Conservation (phyloP, 2,113 vertebrate genomes). For the Lamprotornis superbus region DNA sequence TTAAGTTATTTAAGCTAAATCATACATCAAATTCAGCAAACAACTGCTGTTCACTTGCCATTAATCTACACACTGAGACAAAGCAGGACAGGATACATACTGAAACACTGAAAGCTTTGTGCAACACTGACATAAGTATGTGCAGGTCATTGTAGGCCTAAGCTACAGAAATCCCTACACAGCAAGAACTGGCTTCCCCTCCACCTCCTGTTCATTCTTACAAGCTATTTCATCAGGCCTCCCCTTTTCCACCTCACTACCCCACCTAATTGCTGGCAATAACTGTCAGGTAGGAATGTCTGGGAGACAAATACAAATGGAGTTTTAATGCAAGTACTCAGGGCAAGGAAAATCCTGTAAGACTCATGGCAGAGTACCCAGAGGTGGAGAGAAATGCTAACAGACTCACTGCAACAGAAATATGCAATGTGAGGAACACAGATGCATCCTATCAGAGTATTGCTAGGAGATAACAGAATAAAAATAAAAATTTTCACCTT, state of each 20-base stretch:
- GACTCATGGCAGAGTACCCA: neutral
- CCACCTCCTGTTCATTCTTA: neutral
- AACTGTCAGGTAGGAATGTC: neutral
- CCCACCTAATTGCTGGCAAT: neutral
- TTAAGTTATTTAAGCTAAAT: neutral
- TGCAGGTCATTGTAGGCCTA: neutral
- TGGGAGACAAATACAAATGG: neutral
- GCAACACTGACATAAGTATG: neutral
- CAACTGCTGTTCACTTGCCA: neutral
- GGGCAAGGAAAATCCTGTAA: neutral
- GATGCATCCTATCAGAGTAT: neutral
- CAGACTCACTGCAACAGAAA: neutral
- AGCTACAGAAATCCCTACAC: neutral
- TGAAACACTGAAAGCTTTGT: neutral
- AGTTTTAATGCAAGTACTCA: neutral
- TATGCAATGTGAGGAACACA: neutral
- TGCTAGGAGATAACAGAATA: neutral
- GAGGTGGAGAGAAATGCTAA: neutral
- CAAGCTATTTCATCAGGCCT: neutral
- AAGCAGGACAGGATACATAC: neutral
- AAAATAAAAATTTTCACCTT: neutral
- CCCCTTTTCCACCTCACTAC: neutral
- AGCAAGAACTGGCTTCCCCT: neutral
- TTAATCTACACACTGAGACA: neutral
- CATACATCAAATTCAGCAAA: neutral